Percentiles rank a stretch among this genome's conserved stretches.
Conservation (phyloP, 2,113 vertebrate species). For the Dermatemys mawii region DNA sequence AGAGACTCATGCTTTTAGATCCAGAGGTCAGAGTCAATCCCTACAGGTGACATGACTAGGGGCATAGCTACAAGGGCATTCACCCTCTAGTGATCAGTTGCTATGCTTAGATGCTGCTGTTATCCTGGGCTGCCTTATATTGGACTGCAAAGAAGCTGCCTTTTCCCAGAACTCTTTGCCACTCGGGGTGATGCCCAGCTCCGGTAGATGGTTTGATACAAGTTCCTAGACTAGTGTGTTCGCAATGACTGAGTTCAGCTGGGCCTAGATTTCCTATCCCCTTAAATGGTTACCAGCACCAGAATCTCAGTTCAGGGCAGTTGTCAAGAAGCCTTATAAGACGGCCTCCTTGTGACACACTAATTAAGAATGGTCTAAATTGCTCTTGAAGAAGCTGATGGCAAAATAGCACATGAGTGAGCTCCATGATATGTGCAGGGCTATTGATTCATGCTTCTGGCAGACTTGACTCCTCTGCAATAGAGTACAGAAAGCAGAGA, state of each 20-base stretch:
- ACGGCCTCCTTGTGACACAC: neutral
- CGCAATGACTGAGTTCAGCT: neutral
- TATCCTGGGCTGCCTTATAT: neutral
- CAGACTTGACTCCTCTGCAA: neutral
- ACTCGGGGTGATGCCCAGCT: neutral
- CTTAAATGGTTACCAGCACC: neutral
- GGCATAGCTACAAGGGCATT: neutral
- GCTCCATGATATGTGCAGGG: neutral
- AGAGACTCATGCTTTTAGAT: neutral
- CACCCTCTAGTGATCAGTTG: neutral
- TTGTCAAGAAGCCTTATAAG: neutral
- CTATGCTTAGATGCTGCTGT: neutral
- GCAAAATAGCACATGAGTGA: neutral
- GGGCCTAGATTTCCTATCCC: neutral
- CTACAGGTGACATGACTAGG: neutral
- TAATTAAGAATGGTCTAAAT: neutral
- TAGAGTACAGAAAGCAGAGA: neutral
- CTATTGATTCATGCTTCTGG: neutral
- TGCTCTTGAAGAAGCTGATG: neutral
- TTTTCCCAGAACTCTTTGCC: neutral
- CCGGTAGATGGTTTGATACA: neutral
- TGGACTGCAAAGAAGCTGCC: neutral
- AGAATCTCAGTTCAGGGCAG: neutral
- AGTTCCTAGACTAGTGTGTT: neutral
- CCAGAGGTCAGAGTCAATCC: neutral